phyloP scores from a whole-genome alignment of 2,888 invertebrate genomes.

The Himalopsyche tibetana region DNA sequence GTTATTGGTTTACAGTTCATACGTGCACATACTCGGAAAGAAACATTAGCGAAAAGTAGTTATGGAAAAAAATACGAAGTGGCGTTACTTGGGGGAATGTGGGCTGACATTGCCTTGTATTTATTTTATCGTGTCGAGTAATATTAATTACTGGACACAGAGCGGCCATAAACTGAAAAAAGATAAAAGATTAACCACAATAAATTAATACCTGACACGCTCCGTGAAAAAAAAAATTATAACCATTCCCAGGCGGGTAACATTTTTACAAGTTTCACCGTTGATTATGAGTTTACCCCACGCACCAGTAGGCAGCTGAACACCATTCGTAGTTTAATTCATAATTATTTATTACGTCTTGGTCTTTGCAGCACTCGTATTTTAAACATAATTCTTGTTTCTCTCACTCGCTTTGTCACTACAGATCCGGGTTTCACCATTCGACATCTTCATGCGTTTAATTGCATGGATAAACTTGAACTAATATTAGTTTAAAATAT shows the following conservation, averaged over 20 bases:
- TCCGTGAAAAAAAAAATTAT: constrained; percentile 23
- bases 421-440: too few relatives aligned
- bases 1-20: neutral
- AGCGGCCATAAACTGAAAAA: constrained; percentile 43
- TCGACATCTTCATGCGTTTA: too few relatives aligned
- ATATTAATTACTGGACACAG: constrained; percentile 52
- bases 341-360: too few relatives aligned
- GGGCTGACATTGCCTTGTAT: constrained; percentile 45
- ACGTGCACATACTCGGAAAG: neutral
- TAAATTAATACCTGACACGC: constrained; percentile 44
- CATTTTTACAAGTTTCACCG: constrained; percentile 29
- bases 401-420: too few relatives aligned
- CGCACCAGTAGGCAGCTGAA: neutral
- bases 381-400: too few relatives aligned
- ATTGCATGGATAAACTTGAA: too few relatives aligned
- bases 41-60: constrained; percentile 53
- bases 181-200: constrained; percentile 42
- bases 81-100: constrained; percentile 48
- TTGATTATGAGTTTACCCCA: neutral
- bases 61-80: constrained; percentile 44
- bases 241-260: constrained; percentile 33
- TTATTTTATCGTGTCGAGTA: constrained; percentile 47
- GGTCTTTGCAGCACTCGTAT: too few relatives aligned
- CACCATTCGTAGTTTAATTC: too few relatives aligned
- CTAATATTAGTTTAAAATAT: too few relatives aligned